Conservation (phyloP, 1,140 invertebrate genomes). For the Caenorhabditis latens region DNA sequence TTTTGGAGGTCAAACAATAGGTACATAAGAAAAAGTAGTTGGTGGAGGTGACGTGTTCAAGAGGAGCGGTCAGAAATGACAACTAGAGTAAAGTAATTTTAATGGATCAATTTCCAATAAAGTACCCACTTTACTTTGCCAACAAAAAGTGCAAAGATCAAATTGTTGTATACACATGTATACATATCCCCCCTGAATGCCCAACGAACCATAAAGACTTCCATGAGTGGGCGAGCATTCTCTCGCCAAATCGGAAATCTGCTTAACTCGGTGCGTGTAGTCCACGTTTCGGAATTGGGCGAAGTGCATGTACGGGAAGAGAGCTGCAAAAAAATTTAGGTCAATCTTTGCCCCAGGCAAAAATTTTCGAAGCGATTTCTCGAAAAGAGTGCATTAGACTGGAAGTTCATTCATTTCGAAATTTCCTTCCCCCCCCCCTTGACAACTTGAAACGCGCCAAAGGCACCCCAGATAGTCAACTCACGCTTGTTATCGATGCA, state of each 20-base stretch:
- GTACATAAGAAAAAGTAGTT: too few species aligned
- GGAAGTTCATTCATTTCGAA: not conserved
- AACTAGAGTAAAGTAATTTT: too few species aligned
- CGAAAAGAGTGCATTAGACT: not conserved
- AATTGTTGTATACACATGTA: too few species aligned
- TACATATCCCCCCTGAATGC: not conserved
- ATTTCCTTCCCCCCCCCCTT: not conserved
- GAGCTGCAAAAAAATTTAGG: not conserved
- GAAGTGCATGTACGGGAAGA: constrained; percentile 49
- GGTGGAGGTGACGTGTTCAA: too few species aligned
- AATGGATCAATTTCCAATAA: too few species aligned
- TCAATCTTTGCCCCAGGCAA: not conserved
- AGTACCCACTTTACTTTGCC: too few species aligned
- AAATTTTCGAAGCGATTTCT: not conserved
- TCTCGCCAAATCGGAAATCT: constrained; percentile 55
- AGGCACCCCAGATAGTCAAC: constrained; percentile 26
- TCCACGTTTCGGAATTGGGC: constrained; percentile 49
- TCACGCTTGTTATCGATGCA: constrained; percentile 74
- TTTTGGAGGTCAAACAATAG: not conserved
- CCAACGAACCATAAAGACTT: constrained; percentile 54
- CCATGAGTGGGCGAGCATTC: constrained; percentile 55
- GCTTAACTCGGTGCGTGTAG: constrained; percentile 53
- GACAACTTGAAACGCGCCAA: too few species aligned
- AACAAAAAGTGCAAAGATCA: too few species aligned
- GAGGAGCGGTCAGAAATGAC: too few species aligned